Evolutionary conservation across 2,888 invertebrate species (phyloP).

Genomic region (Mellilla xanthometata): DNA sequence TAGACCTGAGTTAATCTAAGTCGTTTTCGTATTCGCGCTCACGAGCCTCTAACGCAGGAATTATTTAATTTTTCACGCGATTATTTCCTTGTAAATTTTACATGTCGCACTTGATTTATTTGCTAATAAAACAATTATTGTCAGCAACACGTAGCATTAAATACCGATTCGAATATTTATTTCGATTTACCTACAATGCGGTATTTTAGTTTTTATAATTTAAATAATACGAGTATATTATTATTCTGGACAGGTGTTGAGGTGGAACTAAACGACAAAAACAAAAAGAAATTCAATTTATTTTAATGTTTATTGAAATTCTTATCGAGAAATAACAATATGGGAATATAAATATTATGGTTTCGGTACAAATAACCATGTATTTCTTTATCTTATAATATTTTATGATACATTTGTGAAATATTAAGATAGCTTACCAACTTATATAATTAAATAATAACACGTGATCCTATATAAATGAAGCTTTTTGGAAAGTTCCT

Average conservation of each 20-base stretch:
- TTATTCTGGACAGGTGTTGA: no score
- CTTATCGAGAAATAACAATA: slow-evolving; percentile 8
- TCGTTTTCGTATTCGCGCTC: slow-evolving; percentile 43
- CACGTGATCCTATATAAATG: no score
- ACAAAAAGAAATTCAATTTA: slow-evolving; percentile 23
- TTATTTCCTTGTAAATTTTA: slow-evolving; percentile 58
- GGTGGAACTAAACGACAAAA: slow-evolving; percentile 6
- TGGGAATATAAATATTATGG: no score
- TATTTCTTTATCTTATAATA: no score
- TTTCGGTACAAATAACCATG: no score
- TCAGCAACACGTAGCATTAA: slow-evolving; percentile 7
- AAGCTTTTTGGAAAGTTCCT: no score
- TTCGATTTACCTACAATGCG: neutral
- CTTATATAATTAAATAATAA: no score
- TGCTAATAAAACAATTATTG: slow-evolving; percentile 7
- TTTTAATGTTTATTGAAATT: slow-evolving; percentile 23
- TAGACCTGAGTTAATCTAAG: slow-evolving; percentile 21
- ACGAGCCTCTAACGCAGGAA: slow-evolving; percentile 51
- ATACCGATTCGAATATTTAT: slow-evolving; percentile 2
- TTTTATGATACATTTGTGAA: no score
- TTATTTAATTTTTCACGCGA: slow-evolving; percentile 59
- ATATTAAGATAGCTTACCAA: no score
- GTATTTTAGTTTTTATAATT: neutral
- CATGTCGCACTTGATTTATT: slow-evolving; percentile 41
- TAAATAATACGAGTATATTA: no score